A percentile compares a stretch with the other conserved stretches of the same genome.
These are phyloP conservation scores for Eremophila alpestris DNA, from an alignment of 2,797 vertebrate genomes.

Conservation along the genomic window DNA sequence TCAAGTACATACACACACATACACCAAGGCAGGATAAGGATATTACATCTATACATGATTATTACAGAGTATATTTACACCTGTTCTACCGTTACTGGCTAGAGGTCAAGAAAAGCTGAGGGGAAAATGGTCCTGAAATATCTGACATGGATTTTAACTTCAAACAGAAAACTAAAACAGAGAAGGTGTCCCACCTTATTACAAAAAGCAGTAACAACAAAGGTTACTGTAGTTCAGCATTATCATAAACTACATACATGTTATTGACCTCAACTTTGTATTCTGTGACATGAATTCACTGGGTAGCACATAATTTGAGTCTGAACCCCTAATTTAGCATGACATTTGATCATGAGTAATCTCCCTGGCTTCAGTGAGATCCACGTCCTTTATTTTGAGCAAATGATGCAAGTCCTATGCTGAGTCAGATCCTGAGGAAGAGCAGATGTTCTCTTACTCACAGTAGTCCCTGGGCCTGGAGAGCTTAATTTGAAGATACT, in stretches of 20 bases:
- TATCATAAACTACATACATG: not conserved
- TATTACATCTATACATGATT: not conserved
- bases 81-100: not conserved
- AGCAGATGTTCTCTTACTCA: constrained; percentile 1
- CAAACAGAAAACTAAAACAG: not conserved
- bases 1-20: accelerated
- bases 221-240: not conserved
- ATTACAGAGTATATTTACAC: not conserved
- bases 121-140: not conserved
- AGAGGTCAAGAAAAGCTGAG: not conserved
- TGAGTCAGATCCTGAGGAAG: constrained; percentile 25
- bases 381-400: not conserved
- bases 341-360: not conserved
- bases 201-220: not conserved
- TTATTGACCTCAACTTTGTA: not conserved
- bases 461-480: not conserved
- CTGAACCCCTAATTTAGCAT: not conserved
- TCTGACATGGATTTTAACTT: not conserved
- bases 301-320: not conserved
- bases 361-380: not conserved
- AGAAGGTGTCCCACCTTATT: not conserved
- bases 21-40: not conserved
- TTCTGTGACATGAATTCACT: not conserved
- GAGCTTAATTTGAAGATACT: not conserved
- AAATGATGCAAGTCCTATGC: not conserved